phyloP scores from a whole-genome alignment of 2,113 vertebrate species.

The Crocuta crocuta region DNA sequence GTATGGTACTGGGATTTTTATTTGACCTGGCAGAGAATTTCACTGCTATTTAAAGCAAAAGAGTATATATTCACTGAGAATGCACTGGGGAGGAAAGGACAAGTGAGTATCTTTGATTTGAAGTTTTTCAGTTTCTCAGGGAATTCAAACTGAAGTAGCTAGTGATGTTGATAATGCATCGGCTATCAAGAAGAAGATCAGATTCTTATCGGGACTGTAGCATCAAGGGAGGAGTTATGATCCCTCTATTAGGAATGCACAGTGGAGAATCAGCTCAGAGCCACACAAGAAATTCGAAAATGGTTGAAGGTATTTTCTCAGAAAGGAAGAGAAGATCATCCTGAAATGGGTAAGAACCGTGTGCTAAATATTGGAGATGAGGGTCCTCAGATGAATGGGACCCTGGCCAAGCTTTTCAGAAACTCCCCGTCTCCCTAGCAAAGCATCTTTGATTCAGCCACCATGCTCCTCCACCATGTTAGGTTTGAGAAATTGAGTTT shows the following conservation, averaged over 20 bases:
- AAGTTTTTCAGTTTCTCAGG: neutral
- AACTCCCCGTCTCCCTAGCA: neutral
- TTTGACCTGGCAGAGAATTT: neutral
- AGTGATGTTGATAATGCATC: neutral
- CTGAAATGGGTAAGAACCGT: neutral
- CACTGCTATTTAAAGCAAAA: neutral
- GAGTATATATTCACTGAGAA: neutral
- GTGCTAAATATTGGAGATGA: neutral
- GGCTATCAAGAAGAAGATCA: neutral
- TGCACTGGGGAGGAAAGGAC: neutral
- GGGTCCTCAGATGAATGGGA: neutral
- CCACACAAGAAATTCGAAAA: neutral
- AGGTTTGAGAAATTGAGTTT: neutral
- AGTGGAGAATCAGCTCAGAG: neutral
- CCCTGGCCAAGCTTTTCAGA: neutral
- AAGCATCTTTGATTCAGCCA: neutral
- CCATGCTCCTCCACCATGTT: neutral
- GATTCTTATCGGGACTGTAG: neutral
- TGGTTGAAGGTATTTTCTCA: neutral
- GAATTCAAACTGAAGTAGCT: neutral
- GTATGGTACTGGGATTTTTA: neutral
- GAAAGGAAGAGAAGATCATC: neutral
- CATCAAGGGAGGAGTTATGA: neutral
- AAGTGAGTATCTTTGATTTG: neutral
- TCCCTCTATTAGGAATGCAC: neutral